Conservation (phyloP, 2,888 invertebrate species). For the Leptura quadrifasciata region DNA sequence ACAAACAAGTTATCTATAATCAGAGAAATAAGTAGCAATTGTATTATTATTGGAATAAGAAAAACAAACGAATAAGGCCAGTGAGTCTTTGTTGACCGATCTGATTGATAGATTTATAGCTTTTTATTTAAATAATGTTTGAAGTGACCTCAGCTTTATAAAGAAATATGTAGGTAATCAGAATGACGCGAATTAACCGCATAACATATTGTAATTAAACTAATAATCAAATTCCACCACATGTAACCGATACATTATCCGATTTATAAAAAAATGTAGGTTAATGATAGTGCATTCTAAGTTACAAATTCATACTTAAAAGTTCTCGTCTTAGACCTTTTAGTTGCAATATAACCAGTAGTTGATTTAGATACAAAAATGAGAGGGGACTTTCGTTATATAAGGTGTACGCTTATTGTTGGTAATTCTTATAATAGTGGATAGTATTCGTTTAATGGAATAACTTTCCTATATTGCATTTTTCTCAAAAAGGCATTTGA, state of each 20-base stretch:
- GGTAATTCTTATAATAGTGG: no score
- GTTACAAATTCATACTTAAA: no score
- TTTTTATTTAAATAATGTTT: conserved; percentile 54
- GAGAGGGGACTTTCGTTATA: no score
- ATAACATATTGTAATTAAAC: conserved; percentile 21
- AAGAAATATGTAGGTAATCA: conserved; percentile 55
- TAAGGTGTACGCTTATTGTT: no score
- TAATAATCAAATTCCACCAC: conserved; percentile 13
- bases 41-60: conserved; percentile 38
- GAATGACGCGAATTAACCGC: conserved; percentile 35
- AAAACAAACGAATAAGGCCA: conserved; percentile 51
- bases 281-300: background rate
- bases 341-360: no score
- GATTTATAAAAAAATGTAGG: conserved; percentile 6
- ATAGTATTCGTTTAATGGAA: no score
- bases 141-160: conserved; percentile 51
- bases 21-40: background rate
- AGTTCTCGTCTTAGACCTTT: no score
- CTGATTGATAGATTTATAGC: conserved; percentile 61
- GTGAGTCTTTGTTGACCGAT: conserved; percentile 51
- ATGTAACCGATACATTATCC: background rate
- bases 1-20: conserved; percentile 19
- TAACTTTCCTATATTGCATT: no score
- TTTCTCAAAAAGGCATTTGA: no score
- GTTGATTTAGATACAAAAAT: no score